phyloP scores from a whole-genome alignment of 2,797 vertebrate genomes.

The Melanotaenia pygmaea region DNA sequence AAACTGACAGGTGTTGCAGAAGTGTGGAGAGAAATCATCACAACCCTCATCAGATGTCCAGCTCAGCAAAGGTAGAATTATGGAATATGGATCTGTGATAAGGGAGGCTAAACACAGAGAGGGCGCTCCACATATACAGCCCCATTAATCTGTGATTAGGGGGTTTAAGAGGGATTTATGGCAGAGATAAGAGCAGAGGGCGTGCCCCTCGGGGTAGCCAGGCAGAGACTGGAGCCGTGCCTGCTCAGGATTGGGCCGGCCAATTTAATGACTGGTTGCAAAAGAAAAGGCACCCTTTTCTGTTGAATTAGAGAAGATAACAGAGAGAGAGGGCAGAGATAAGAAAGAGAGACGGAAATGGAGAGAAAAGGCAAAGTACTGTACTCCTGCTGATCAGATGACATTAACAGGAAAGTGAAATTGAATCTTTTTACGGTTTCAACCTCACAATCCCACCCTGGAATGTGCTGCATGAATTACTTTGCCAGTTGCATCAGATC shows the following conservation, averaged over 20 bases:
- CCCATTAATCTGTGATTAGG: conserved; percentile 85
- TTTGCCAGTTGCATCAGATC: conserved; percentile 76
- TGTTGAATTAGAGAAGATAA: conserved; percentile 70
- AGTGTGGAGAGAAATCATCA: conserved; percentile 32
- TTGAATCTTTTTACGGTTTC: conserved; percentile 63
- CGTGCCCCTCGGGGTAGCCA: conserved; percentile 61
- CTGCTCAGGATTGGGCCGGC: conserved; percentile 30
- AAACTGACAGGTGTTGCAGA: conserved; percentile 40
- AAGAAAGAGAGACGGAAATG: conserved; percentile 50
- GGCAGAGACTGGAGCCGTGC: conserved; percentile 58
- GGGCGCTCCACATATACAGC: conserved; percentile 74
- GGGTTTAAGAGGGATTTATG: conserved; percentile 82
- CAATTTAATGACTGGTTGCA: conserved; percentile 48
- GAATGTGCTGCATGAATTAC: conserved; percentile 73
- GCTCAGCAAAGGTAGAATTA: conserved; percentile 63
- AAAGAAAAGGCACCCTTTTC: conserved; percentile 64
- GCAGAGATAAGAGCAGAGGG: conserved; percentile 79
- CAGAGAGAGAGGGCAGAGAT: conserved; percentile 48
- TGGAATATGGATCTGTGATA: conserved; percentile 75
- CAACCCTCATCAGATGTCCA: conserved; percentile 56
- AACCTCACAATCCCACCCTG: conserved; percentile 65
- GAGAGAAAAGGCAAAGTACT: conserved; percentile 52
- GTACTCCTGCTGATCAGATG: conserved; percentile 65
- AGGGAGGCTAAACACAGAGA: conserved; percentile 63
- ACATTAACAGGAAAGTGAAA: conserved; percentile 71